Evolutionary conservation across 2,113 vertebrate species (phyloP), one percentile per base, ranked within the genome.

Genomic region (Zosterops pallidus): DNA sequence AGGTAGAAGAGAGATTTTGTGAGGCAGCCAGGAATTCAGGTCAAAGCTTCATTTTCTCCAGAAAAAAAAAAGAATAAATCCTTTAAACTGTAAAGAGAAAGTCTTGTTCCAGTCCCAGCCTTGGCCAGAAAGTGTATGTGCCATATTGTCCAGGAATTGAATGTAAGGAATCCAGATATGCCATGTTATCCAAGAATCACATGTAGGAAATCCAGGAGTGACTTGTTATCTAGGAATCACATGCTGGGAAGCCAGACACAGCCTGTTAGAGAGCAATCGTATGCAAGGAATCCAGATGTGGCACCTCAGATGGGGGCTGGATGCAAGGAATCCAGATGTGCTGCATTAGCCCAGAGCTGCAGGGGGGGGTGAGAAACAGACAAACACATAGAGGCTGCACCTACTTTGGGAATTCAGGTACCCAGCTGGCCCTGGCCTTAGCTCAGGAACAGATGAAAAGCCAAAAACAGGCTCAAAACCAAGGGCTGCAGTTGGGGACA

Each of bases 161-260:
- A 97, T 97, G 95, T 95, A 95, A 96, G 92, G 96, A 97, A 96
- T 97, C 86, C 91, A 97, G 91, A 89, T 89, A 79, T 96, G 93
- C 91, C 94, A 92, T 95, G 53, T 94, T 94, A 94, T 97, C 96
- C 96, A 97, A 96, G 91, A 97, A 96, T 91, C 91, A 95, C 95
- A 97, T 96, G 94, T 94, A 95, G 95, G 89, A 96, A 97, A 94
- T 95, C 95, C 95, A 96, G 95, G 74, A 94, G 89, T 96, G 94
- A 94, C 91, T 95, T 83, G 86, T 97, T 97, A 96, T 97, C 96
- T 95, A 96, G 95, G 92, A 95, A 96, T 96, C 89, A 86, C 83
- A 94, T 52, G 89, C 83, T 79, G 86, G 80, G 86, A 89, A 95
- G 91, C 89, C 94, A 96, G 95, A 96, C 69, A 49, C n/a, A 84